Percentiles rank a stretch among this genome's conserved stretches.
Conservation (phyloP, 2,888 invertebrate species). For the Willowsia nigromaculata region DNA sequence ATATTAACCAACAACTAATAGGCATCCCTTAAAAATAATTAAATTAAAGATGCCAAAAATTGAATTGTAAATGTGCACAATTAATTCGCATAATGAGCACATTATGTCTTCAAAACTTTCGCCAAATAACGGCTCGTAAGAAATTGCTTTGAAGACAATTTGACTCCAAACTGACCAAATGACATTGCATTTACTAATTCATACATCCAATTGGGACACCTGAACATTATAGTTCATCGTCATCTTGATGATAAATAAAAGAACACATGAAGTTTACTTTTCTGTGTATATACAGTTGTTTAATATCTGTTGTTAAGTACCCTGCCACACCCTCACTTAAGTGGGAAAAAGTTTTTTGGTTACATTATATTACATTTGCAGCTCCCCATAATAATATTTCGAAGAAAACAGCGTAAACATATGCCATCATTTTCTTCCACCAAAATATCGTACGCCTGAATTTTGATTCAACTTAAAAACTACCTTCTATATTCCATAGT, state of each 20-base stretch:
- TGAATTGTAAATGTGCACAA: no score
- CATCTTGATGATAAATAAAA: background rate
- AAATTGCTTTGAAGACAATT: background rate
- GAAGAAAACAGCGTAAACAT: constrained; percentile 5
- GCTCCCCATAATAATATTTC: constrained; percentile 10
- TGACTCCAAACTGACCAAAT: background rate
- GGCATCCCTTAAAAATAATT: no score
- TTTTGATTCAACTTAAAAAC: background rate
- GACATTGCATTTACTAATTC: background rate
- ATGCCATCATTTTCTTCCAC: background rate
- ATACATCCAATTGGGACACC: no score
- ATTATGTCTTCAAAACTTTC: no score
- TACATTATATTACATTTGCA: constrained; percentile 60
- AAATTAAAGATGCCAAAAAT: no score
- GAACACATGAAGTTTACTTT: background rate
- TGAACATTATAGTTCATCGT: background rate
- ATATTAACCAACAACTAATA: no score
- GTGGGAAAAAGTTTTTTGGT: constrained; percentile 60
- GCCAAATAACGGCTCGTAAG: no score
- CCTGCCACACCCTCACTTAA: constrained; percentile 65
- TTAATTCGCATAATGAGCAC: no score
- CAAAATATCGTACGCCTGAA: background rate
- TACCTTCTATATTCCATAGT: no score
- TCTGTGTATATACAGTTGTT: background rate
- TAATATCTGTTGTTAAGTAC: constrained; percentile 31